Conservation (phyloP, 2,113 vertebrate species). For the Ellobius talpinus region DNA sequence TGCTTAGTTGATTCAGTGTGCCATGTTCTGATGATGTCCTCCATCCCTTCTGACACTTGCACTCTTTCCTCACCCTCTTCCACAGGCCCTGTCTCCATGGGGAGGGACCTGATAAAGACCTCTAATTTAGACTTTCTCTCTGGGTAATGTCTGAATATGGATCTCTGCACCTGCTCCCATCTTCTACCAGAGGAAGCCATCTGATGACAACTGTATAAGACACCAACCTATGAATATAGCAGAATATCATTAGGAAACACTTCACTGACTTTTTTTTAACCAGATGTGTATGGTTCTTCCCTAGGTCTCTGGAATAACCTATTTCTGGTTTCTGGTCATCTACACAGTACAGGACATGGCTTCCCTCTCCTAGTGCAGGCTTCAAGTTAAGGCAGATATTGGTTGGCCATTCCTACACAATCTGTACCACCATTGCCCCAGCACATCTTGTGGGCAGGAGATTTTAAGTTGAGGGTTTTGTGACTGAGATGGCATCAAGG, state of each 20-base stretch:
- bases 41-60: background rate
- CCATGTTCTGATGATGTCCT: background rate
- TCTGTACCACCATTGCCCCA: too few species aligned
- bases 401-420: too few species aligned
- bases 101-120: too few species aligned
- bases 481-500: too few species aligned
- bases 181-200: background rate
- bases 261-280: background rate
- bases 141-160: background rate
- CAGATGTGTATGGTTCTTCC: background rate
- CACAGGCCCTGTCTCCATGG: background rate
- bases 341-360: too few species aligned
- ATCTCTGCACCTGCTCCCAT: background rate
- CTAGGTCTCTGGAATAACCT: background rate
- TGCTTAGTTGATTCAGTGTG: background rate
- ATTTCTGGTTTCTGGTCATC: too few species aligned
- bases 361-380: too few species aligned
- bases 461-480: too few species aligned
- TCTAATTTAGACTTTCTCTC: background rate
- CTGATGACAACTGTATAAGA: background rate
- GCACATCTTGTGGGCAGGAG: too few species aligned
- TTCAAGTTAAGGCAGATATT: too few species aligned
- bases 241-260: background rate
- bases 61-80: background rate
- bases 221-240: background rate